phyloP scores from a whole-genome alignment of 2,888 invertebrate species.

The Bedellia somnulentella region DNA sequence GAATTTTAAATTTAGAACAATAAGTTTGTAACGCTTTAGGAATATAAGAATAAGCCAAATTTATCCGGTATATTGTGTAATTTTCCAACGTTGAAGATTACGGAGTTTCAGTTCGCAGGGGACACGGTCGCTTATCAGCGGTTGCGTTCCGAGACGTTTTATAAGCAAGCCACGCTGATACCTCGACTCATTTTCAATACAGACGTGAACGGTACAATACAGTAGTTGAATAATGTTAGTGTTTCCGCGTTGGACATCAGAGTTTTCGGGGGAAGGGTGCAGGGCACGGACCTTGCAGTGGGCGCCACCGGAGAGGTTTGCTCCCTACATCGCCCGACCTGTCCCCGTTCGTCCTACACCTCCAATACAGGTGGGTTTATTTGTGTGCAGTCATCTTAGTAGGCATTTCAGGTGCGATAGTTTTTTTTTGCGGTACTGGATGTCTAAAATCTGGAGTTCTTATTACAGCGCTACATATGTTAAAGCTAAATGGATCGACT shows the following conservation, averaged over 20 bases:
- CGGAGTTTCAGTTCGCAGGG: conserved; percentile 36
- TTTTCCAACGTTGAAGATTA: background rate
- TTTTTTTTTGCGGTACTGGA: too few relatives aligned
- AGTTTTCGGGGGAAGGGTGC: conserved; percentile 31
- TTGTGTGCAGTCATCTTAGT: too few relatives aligned
- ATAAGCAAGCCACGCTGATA: conserved; percentile 40
- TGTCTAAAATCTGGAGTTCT: too few relatives aligned
- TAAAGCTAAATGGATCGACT: too few relatives aligned
- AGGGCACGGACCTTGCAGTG: conserved; percentile 37
- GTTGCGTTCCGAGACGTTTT: conserved; percentile 33
- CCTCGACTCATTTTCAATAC: conserved; percentile 34
- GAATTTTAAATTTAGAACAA: background rate
- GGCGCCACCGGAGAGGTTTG: conserved; percentile 48
- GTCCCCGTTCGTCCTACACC: conserved; percentile 27
- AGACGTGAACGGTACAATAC: conserved; percentile 20
- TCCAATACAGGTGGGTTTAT: conserved; percentile 33
- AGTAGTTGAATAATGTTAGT: conserved; percentile 36
- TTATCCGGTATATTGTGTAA: background rate
- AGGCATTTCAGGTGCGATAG: too few relatives aligned
- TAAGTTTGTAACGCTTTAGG: background rate
- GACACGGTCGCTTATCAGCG: conserved; percentile 45
- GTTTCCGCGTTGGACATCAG: conserved; percentile 47
- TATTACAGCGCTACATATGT: too few relatives aligned
- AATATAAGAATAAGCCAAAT: background rate
- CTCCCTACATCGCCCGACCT: conserved; percentile 40